Evolutionary conservation across 2,797 vertebrate genomes (phyloP).

Genomic region (Halcyon chelicuti): DNA sequence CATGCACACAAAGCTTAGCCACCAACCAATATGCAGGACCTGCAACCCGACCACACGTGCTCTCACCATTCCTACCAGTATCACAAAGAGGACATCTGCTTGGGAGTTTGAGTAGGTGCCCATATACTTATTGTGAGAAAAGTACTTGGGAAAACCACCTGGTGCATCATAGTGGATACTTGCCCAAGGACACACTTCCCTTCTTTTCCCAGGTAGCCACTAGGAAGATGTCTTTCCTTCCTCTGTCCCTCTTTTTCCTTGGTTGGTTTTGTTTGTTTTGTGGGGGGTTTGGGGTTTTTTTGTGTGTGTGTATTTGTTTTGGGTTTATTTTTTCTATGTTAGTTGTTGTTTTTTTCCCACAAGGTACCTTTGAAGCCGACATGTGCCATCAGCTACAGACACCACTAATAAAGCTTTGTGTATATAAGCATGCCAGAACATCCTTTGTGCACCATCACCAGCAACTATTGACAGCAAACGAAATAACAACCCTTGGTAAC

Average conservation of each 20-base stretch:
- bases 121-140: not conserved
- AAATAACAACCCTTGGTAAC: not conserved
- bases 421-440: fast-evolving
- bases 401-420: not conserved
- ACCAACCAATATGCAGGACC: not conserved
- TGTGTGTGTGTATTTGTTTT: not conserved
- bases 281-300: not conserved
- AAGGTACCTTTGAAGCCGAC: not conserved
- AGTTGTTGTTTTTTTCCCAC: not conserved
- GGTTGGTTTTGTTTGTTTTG: not conserved
- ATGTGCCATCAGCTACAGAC: not conserved
- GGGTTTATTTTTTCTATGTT: not conserved
- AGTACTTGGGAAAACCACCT: not conserved
- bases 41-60: no score
- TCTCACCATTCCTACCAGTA: not conserved
- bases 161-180: fast-evolving
- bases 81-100: not conserved
- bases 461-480: not conserved
- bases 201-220: not conserved
- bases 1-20: not conserved
- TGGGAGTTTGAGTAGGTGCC: not conserved
- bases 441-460: not conserved
- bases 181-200: not conserved
- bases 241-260: not conserved
- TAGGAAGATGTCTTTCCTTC: not conserved